Evolutionary conservation across 2,888 invertebrate species (phyloP), one percentile per base, ranked within the genome.

Genomic region (Pandemis cinnamomeana): DNA sequence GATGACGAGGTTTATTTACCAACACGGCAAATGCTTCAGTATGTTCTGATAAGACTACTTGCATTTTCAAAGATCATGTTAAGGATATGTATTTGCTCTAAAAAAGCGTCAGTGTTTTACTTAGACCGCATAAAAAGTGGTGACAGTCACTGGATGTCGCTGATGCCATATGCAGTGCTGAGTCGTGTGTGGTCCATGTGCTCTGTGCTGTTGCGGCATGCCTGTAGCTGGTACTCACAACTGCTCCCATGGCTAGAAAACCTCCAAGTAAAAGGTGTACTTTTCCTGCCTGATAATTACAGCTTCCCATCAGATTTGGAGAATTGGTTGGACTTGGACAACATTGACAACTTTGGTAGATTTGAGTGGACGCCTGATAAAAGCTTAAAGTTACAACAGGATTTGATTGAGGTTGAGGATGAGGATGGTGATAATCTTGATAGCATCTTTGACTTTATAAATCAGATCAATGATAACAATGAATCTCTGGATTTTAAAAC

Each of bases 1-100:
- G 81, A 84, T 44, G 86, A 87, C 46, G 85, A 87, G 53, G 78
- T 86, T 27, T 90, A 89, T 80, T 86, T 95, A 66, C 96, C 96
- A n/a, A 95, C 95, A 5, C 89, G 87, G 76, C 95, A 96, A 85
- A 95, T 95, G 94, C 79, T 96, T 11, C 89, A 96, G 80, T 95
- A 94, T 87, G 78, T 95, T 27, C 83, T 96, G 64, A 83, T 95
- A 1, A 91, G 93, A 80, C 85, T 95, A 5, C 94, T 95, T 79
- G 89, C 95, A 62, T 95, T 95, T 83, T 89, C 94, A 0, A 95
- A 95, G 82, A 84, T 96, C 20, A 94, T 95, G 91, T 79, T 89
- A 51, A 88, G 95, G 76, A 84, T 95, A 62, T 91, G 92, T 79
- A 82, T 91, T 7, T 92, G 91, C 76, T 90, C 95, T 0, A 92